These are phyloP conservation scores for Proctacanthus coquilletti DNA, from an alignment of 1,140 invertebrate species.

Conservation along the genomic window DNA sequence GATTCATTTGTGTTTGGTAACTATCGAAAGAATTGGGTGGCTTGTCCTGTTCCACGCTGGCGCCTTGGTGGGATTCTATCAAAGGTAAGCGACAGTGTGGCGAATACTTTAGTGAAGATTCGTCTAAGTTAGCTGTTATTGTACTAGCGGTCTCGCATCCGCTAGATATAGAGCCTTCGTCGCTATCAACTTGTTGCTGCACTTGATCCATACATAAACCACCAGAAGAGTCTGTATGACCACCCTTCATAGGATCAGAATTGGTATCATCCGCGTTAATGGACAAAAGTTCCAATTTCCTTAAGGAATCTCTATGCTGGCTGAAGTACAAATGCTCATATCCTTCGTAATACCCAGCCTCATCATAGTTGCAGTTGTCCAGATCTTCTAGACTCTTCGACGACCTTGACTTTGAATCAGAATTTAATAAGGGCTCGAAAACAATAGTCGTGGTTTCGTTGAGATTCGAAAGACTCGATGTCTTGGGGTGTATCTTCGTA, in stretches of 20 bases:
- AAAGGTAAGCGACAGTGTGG: too few relatives aligned
- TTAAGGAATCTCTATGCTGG: constrained; percentile 27
- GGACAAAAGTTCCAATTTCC: constrained; percentile 23
- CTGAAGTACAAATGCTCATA: constrained; percentile 25
- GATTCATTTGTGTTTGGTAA: neutral
- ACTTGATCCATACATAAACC: too few relatives aligned
- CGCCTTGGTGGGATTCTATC: too few relatives aligned
- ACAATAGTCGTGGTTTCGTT: neutral
- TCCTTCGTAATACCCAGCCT: constrained; percentile 17
- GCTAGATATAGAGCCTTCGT: constrained; percentile 61
- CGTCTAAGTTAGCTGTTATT: constrained; percentile 31
- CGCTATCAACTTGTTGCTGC: constrained; percentile 44
- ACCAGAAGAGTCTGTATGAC: too few relatives aligned
- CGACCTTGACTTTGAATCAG: neutral
- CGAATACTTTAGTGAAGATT: constrained; percentile 9
- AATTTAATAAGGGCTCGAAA: neutral
- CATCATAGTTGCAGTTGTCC: constrained; percentile 16
- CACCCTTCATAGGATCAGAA: too few relatives aligned
- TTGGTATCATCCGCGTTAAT: constrained; percentile 19
- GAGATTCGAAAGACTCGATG: constrained; percentile 8
- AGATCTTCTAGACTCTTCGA: neutral
- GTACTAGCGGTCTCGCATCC: constrained; percentile 65
- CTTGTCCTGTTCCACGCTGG: too few relatives aligned
- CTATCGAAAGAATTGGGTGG: too few relatives aligned
- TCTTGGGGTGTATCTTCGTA: constrained; percentile 26